Evolutionary conservation across 2,888 invertebrate genomes (phyloP), one percentile per base, ranked within the genome.

Genomic region (Synergus gifuensis): DNA sequence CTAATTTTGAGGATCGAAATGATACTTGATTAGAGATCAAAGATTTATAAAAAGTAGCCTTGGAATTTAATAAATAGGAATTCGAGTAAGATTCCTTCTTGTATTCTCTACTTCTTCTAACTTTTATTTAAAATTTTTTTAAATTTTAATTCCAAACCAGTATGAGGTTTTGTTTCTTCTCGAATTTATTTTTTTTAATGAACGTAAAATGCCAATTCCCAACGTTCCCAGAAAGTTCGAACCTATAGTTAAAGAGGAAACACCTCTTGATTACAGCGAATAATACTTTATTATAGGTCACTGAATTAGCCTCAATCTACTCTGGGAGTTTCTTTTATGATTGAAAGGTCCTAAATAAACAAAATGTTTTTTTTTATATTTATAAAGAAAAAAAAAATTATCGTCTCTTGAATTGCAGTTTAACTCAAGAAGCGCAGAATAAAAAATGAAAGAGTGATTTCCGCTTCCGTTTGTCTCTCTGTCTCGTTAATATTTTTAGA

Each of bases 401-500:
- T 36, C 5, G 36, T 5, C 36, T 36, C 36, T 36, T 36, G 0
- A 36, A 36, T 36, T 36, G 36, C 5, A 36, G 36, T 36, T 16
- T 16, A 16, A 49, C 0, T n/a, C 11, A 60, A 4, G 18, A 67
- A 64, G 7, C 42, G 40, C 36, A 5, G 12, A 46, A 44, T 18
- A 42, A 14, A 28, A 46, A 46, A 46, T 16, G 11, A 44, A 44
- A 46, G 16, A 9, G 2, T 9, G 22, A 49, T 16, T 69, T n/a
- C 73, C 11, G 28, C 14, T 49, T 69, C 18, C 11, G 36, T 40
- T 54, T 36, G n/a, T 73, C 36, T 58, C 11, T 7, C n/a, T 46
- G 69, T 49, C 22, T 49, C 4, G 36, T n/a, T n/a, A 40, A 18
- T 73, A 62, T 73, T 54, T 73, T 28, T 36, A n/a, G 36, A 58